phyloP scores from a whole-genome alignment of 2,797 vertebrate genomes.

The Rhynchonycteris naso region DNA sequence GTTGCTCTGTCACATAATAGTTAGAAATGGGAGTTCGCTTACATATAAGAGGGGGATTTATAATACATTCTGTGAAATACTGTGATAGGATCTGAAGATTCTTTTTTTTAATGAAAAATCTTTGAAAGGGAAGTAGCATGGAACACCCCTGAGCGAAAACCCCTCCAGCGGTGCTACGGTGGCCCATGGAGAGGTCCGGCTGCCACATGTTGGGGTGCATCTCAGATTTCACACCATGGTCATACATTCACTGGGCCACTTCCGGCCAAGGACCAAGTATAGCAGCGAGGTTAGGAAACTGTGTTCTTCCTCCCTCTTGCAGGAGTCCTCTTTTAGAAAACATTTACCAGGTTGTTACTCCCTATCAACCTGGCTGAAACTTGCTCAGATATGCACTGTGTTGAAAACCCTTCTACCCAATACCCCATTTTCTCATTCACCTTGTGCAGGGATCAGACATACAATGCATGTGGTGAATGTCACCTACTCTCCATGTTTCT shows the following conservation, averaged over 20 bases:
- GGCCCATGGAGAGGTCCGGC: not conserved
- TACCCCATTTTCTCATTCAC: rapidly evolving
- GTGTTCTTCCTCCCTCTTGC: rapidly evolving
- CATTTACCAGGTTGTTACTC: not conserved
- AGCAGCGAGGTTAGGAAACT: rapidly evolving
- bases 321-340: rapidly evolving
- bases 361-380: not conserved
- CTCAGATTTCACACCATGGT: not conserved
- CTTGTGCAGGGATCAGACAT: not conserved
- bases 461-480: rapidly evolving
- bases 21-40: not conserved
- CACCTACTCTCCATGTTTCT: not conserved
- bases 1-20: not conserved
- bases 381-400: not conserved
- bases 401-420: rapidly evolving
- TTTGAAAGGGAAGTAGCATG: not conserved
- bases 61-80: not conserved
- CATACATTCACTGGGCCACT: not conserved
- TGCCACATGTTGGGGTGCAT: too few species aligned
- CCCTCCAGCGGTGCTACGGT: not conserved
- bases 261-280: not conserved
- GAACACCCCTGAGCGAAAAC: rapidly evolving
- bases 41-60: not conserved
- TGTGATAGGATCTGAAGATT: not conserved
- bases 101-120: not conserved